Conservation (phyloP, 1,140 invertebrate species). For the Atta texana region DNA sequence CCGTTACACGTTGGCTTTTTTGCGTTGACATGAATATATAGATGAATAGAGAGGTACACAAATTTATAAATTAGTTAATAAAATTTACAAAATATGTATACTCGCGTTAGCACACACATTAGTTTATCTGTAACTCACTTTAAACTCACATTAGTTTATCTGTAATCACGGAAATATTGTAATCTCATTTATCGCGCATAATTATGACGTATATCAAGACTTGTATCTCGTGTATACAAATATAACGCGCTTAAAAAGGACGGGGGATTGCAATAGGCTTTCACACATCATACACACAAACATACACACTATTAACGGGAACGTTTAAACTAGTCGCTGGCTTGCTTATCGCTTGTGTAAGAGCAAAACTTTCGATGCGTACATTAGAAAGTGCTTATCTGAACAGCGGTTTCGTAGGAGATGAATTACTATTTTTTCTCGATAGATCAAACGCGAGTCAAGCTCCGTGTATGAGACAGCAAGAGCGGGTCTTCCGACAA, state of each 20-base stretch:
- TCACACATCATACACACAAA: not conserved
- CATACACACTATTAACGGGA: constrained; percentile 2
- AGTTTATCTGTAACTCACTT: not conserved
- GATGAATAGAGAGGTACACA: not conserved
- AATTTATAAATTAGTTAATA: not conserved
- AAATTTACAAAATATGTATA: not conserved
- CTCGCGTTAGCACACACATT: not conserved
- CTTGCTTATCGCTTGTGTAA: constrained; percentile 59
- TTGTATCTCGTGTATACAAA: not conserved
- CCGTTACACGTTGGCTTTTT: not conserved
- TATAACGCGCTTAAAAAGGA: constrained; percentile 24
- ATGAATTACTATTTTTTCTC: constrained; percentile 28
- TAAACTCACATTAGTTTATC: not conserved
- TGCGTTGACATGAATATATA: not conserved
- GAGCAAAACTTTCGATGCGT: constrained; percentile 60
- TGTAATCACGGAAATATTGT: not conserved
- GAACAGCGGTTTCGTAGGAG: constrained; percentile 14
- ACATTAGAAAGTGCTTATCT: constrained; percentile 64
- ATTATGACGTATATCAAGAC: not conserved
- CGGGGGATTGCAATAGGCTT: constrained; percentile 7
- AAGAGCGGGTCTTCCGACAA: constrained; percentile 3
- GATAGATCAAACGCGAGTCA: not conserved
- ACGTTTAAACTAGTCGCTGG: constrained; percentile 45
- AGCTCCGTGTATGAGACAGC: not conserved
- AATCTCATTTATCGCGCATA: constrained; percentile 2